Evolutionary conservation across 2,797 vertebrate genomes (phyloP).

Genomic region (Ceryle rudis): DNA sequence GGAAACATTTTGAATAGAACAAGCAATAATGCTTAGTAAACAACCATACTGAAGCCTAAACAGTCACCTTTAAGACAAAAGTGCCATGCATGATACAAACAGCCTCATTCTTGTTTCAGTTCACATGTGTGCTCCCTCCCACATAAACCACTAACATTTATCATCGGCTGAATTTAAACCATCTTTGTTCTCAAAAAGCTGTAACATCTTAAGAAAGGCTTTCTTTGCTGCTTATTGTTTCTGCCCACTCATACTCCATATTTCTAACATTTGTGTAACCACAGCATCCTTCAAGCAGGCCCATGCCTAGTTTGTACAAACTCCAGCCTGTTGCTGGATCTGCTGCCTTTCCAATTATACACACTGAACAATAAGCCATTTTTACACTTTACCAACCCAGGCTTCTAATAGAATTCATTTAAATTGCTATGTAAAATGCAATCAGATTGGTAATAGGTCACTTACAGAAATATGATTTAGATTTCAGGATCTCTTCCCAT

Average conservation of each 20-base stretch:
- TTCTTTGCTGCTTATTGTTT: slow-evolving; percentile 25
- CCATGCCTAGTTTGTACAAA: slow-evolving; percentile 26
- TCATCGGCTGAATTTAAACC: not conserved
- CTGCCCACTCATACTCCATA: slow-evolving; percentile 41
- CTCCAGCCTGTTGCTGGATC: slow-evolving; percentile 4
- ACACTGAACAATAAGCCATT: slow-evolving; percentile 51
- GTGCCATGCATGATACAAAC: rapidly evolving
- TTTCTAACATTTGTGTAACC: slow-evolving; percentile 19
- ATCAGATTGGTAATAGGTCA: slow-evolving; percentile 72
- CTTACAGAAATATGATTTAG: slow-evolving; percentile 61
- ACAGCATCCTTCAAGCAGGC: slow-evolving; percentile 31
- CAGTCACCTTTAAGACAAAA: not conserved
- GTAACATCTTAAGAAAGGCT: not conserved
- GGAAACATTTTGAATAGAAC: not conserved
- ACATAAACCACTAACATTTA: not conserved
- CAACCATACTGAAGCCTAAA: not conserved
- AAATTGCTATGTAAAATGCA: slow-evolving; percentile 64
- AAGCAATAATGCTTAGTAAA: not conserved
- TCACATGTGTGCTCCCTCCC: not conserved
- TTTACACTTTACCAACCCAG: slow-evolving; percentile 1
- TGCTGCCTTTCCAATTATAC: not conserved
- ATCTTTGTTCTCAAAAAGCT: not conserved
- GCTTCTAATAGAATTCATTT: slow-evolving; percentile 55
- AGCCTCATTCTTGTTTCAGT: not conserved
- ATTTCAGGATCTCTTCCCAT: slow-evolving; percentile 57